These are phyloP conservation scores for Tanypteryx hageni DNA, from an alignment of 2,888 invertebrate species.

Conservation along the genomic window DNA sequence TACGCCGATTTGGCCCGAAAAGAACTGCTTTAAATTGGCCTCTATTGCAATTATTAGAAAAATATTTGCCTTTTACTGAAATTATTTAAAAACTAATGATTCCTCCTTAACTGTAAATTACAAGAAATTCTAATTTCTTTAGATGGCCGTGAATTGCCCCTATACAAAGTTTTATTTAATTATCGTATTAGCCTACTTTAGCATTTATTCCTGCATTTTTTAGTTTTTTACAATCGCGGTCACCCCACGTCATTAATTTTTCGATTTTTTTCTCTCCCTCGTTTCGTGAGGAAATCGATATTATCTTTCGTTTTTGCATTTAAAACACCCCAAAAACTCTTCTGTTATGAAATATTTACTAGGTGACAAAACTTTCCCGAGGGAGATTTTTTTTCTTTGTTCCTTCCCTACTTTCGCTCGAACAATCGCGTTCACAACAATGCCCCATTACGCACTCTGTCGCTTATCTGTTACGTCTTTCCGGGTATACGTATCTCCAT, in stretches of 20 bases:
- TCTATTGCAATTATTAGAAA: too few relatives aligned
- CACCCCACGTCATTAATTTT: neutral
- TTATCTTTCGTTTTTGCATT: neutral
- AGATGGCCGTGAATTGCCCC: too few relatives aligned
- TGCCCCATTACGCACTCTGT: constrained; percentile 49
- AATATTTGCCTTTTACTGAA: too few relatives aligned
- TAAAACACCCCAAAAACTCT: neutral
- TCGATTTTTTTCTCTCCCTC: neutral
- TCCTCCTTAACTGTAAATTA: too few relatives aligned
- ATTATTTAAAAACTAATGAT: too few relatives aligned
- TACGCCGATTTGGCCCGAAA: too few relatives aligned
- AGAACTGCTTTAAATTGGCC: too few relatives aligned
- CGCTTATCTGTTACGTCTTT: constrained; percentile 53
- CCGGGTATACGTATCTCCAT: constrained; percentile 30
- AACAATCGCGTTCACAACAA: constrained; percentile 20
- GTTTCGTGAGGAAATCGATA: neutral
- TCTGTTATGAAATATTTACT: constrained; percentile 36
- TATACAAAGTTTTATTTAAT: too few relatives aligned
- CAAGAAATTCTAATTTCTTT: too few relatives aligned
- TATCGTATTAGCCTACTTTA: too few relatives aligned
- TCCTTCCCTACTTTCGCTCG: constrained; percentile 6
- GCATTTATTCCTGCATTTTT: too few relatives aligned
- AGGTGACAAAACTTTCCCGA: constrained; percentile 54
- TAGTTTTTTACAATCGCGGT: neutral
- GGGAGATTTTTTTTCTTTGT: constrained; percentile 49